These are phyloP conservation scores for Craniophora ligustri DNA, from an alignment of 2,888 invertebrate genomes.

Conservation along the genomic window DNA sequence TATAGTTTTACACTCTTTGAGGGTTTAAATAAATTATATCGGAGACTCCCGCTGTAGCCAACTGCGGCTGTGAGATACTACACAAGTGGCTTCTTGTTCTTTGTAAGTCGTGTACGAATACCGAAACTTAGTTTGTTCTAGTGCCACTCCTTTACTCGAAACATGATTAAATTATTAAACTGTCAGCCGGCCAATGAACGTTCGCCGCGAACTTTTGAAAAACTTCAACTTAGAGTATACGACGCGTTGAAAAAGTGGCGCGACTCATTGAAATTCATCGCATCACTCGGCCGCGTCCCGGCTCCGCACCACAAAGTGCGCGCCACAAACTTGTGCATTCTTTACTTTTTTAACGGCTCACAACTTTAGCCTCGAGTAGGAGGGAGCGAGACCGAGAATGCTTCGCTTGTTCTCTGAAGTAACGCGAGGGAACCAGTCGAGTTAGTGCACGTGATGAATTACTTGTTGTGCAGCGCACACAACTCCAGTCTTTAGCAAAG, in stretches of 20 bases:
- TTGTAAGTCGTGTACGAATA: neutral
- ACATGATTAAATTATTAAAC: constrained; percentile 33
- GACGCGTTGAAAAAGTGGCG: constrained; percentile 5
- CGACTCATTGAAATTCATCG: constrained; percentile 47
- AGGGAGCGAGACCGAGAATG: neutral
- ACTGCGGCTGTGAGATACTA: neutral
- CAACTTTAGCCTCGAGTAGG: constrained; percentile 9
- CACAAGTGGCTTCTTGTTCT: neutral
- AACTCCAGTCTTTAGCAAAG: too few species aligned
- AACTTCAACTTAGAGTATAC: constrained; percentile 15
- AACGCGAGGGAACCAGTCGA: neutral
- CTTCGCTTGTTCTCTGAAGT: constrained; percentile 5
- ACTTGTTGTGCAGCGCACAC: neutral
- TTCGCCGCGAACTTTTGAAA: constrained; percentile 13
- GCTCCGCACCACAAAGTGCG: constrained; percentile 24
- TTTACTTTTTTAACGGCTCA: constrained; percentile 22
- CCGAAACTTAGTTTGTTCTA: constrained; percentile 7
- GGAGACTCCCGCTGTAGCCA: neutral
- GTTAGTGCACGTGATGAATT: neutral
- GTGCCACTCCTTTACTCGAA: constrained; percentile 9
- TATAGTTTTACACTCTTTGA: too few species aligned
- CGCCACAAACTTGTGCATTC: constrained; percentile 22
- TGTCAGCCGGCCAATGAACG: constrained; percentile 23
- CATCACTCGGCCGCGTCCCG: constrained; percentile 30
- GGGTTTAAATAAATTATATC: neutral